phyloP scores from a whole-genome alignment of 2,888 invertebrate genomes.

The Pterostichus madidus region DNA sequence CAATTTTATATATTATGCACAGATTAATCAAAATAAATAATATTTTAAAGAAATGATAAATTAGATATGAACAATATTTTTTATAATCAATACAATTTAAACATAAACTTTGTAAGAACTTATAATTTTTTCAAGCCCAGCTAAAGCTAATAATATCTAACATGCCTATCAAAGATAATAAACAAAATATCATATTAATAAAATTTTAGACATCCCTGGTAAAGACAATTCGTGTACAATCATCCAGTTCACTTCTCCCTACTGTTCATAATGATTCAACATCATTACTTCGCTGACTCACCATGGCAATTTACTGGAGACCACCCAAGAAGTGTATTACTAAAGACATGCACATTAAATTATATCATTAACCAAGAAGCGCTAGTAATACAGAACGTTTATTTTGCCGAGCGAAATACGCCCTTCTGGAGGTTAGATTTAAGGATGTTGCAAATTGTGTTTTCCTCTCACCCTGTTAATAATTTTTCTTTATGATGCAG shows the following conservation, averaged over 20 bases:
- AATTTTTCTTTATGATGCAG: conserved; percentile 38
- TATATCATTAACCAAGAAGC: conserved; percentile 73
- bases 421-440: background rate
- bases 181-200: conserved; percentile 43
- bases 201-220: conserved; percentile 58
- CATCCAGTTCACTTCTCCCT: background rate
- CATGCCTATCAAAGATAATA: conserved; percentile 22
- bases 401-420: conserved; percentile 21
- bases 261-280: background rate
- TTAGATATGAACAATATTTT: too few species aligned
- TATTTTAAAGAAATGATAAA: too few species aligned
- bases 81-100: too few species aligned
- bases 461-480: conserved; percentile 31
- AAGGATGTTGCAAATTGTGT: background rate
- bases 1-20: too few species aligned
- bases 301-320: conserved; percentile 74
- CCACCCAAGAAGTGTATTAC: conserved; percentile 75
- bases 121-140: too few species aligned
- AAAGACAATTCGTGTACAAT: conserved; percentile 60
- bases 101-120: too few species aligned
- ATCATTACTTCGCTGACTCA: conserved; percentile 69
- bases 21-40: too few species aligned
- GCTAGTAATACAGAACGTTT: conserved; percentile 53
- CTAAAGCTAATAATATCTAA: background rate
- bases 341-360: conserved; percentile 74